Conservation (phyloP, 2,113 vertebrate genomes). For the Epinephelus lanceolatus region DNA sequence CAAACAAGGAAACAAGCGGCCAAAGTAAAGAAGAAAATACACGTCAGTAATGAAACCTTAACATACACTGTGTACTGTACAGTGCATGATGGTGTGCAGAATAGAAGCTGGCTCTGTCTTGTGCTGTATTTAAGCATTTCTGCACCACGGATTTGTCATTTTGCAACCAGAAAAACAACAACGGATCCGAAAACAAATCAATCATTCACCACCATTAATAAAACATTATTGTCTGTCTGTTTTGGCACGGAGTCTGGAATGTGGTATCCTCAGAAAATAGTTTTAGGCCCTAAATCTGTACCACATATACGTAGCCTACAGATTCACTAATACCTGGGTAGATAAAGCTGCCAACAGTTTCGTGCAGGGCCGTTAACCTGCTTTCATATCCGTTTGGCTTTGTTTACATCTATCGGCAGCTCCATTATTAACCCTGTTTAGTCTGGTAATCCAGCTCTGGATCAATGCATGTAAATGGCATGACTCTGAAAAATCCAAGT, state of each 20-base stretch:
- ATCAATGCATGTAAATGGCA: constrained; percentile 55
- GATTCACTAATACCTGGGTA: constrained; percentile 4
- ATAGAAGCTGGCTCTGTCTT: not conserved
- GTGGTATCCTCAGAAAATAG: not conserved
- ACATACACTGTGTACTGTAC: not conserved
- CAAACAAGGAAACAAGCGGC: not conserved
- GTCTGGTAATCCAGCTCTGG: constrained; percentile 25
- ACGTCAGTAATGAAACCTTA: not conserved
- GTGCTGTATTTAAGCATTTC: not conserved
- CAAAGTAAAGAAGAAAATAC: not conserved
- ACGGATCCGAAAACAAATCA: constrained; percentile 23
- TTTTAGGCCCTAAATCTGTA: not conserved
- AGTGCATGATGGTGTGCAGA: not conserved
- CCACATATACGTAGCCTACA: not conserved
- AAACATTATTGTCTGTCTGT: not conserved
- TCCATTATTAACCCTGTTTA: constrained; percentile 43
- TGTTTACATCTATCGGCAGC: constrained; percentile 33
- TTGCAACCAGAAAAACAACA: constrained; percentile 6
- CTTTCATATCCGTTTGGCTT: constrained; percentile 34
- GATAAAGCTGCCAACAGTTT: constrained; percentile 30
- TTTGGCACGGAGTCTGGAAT: constrained; percentile 13
- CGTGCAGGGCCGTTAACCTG: constrained; percentile 23
- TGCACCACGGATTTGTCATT: constrained; percentile 8
- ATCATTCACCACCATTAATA: constrained; percentile 26
- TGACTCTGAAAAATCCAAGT: constrained; percentile 39